Percentiles rank a stretch among this genome's conserved stretches.
These are phyloP conservation scores for Hippopotamus amphibius DNA, from an alignment of 2,113 vertebrate species.

Conservation along the genomic window DNA sequence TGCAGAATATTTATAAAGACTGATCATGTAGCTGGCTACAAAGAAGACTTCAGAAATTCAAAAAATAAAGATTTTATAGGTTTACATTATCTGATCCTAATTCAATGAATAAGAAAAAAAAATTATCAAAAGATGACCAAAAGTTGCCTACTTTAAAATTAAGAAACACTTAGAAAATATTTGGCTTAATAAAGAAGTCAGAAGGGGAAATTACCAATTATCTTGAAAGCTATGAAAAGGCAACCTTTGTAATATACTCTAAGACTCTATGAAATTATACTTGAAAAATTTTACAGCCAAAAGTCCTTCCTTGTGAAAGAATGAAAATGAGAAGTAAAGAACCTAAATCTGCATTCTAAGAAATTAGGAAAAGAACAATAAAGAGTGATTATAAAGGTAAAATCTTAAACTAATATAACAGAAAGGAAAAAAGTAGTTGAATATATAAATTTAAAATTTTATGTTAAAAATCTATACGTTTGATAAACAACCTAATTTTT, in stretches of 20 bases:
- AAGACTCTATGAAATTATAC: neutral
- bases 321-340: neutral
- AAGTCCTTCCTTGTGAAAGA: neutral
- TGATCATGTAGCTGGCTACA: neutral
- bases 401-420: neutral
- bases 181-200: neutral
- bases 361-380: neutral
- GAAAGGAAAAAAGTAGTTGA: neutral
- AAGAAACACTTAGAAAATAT: neutral
- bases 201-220: neutral
- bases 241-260: neutral
- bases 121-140: neutral
- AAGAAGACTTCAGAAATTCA: conserved; percentile 17
- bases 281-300: neutral
- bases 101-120: neutral
- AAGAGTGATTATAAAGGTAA: neutral
- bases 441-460: neutral
- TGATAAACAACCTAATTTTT: neutral
- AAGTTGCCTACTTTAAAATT: conserved; percentile 11
- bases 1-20: neutral
- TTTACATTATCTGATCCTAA: neutral
- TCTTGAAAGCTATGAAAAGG: neutral
- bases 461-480: neutral
- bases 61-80: neutral
- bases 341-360: neutral